A percentile compares a stretch with the other conserved stretches of the same genome.
phyloP scores from a whole-genome alignment of 2,888 invertebrate genomes.

The Heliothis peltigera region DNA sequence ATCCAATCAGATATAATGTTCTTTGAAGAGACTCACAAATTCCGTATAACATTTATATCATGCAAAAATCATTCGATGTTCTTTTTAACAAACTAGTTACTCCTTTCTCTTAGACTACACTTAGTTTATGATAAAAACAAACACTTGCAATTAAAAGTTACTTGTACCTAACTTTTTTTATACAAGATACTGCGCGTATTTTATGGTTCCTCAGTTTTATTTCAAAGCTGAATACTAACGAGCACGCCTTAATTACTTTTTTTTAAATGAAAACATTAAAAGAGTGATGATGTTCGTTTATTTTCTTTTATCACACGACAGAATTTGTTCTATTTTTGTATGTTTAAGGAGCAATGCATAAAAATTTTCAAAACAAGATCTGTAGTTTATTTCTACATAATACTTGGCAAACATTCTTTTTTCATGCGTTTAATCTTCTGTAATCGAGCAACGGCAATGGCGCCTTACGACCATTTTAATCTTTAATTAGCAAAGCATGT shows the following conservation, averaged over 20 bases:
- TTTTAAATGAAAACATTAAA: slow-evolving; percentile 12
- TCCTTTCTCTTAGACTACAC: neutral
- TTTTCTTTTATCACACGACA: neutral
- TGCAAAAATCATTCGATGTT: too few species aligned
- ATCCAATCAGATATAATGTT: too few species aligned
- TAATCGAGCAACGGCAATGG: slow-evolving; percentile 30
- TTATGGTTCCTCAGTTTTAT: slow-evolving; percentile 4
- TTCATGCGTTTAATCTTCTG: slow-evolving; percentile 16
- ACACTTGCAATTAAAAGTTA: neutral
- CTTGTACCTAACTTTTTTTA: neutral
- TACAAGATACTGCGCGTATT: neutral
- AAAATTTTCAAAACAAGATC: slow-evolving; percentile 21
- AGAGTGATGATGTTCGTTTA: neutral
- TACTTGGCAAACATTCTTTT: slow-evolving; percentile 29
- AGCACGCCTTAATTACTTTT: neutral
- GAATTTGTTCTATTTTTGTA: slow-evolving; percentile 4
- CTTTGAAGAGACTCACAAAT: too few species aligned
- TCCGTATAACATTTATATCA: too few species aligned
- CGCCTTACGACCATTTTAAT: slow-evolving; percentile 39
- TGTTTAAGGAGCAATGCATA: slow-evolving; percentile 8
- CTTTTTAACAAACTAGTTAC: too few species aligned
- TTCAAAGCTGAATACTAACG: neutral
- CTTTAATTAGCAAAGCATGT: slow-evolving; percentile 64
- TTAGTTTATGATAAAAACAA: neutral
- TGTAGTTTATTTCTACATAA: slow-evolving; percentile 23